Evolutionary conservation across 1,140 invertebrate genomes (phyloP), one percentile per base, ranked within the genome.

Genomic region (Zaprionus capensis): DNA sequence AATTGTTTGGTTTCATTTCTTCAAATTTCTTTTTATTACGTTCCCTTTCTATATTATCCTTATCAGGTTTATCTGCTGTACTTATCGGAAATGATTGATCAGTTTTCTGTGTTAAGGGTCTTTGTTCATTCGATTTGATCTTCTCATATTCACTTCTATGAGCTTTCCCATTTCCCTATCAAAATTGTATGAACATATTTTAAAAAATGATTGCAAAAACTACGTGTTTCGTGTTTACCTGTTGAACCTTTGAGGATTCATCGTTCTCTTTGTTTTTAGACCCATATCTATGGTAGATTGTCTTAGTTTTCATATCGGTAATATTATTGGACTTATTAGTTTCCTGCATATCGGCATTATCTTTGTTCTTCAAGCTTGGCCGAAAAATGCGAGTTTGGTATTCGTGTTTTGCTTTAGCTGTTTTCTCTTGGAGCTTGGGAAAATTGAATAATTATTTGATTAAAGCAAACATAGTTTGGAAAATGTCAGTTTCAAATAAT

Each of bases 401-500:
- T 2, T 51, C n/a, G 12, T 51, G 20, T 14, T 24, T 24, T 20
- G 17, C 2, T 14, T 51, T 22, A 17, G 9, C 11, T 12, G 9
- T 11, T 12, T 51, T 22, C 4, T 51, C 46, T 14, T 51, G 11
- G 1, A 51, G 0, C 46, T 51, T 24, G 9, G 20, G 6, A 12
- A 22, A 24, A 22, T 51, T 4, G 12, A 51, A 51, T 14, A 22
- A 51, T 3, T 12, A 17, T 20, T 22, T 11, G 20, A 22, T 51
- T 14, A 24, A 24, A 51, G 20, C 20, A 51, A 20, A 51, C 11
- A 12, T 51, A 11, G 7, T 51, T 51, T 22, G 12, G 20, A 24
- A 51, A 51, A 51, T 51, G 46, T 51, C 20, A 51, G 11, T 51
- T 51, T 51, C 5, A 51, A 51, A 24, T 51, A 24, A 51, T 51